Evolutionary conservation across 1,140 invertebrate species (phyloP).

Genomic region (Cherax quadricarinatus): DNA sequence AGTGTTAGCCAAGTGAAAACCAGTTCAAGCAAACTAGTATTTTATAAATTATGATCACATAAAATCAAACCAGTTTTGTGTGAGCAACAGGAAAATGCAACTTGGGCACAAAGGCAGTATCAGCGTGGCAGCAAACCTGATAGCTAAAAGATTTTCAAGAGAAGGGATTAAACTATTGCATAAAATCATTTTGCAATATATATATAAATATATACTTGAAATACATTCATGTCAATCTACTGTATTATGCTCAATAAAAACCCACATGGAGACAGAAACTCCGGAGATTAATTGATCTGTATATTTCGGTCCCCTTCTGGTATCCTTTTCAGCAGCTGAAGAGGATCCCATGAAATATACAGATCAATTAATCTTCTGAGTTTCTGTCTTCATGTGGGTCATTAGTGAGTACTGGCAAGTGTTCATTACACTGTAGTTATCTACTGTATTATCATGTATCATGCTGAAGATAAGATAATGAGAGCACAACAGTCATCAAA

Average conservation of each 20-base stretch:
- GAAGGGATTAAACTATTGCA: neutral
- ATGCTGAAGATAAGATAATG: conserved; percentile 3
- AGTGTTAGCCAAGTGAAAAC: neutral
- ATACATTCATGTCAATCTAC: no score
- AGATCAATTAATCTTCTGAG: neutral
- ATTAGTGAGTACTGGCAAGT: no score
- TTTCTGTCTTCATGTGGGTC: no score
- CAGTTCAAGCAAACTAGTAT: neutral
- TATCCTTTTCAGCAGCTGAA: no score
- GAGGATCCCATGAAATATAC: neutral
- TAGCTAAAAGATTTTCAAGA: neutral
- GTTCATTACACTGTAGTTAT: no score
- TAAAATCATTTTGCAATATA: neutral
- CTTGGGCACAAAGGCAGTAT: conserved; percentile 6
- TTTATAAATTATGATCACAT: neutral
- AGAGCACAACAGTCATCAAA: no score
- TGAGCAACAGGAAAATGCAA: neutral
- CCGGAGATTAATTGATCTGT: no score
- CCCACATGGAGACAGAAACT: no score
- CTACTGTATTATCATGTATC: neutral
- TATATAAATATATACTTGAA: neutral
- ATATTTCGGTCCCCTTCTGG: no score
- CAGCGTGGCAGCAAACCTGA: conserved; percentile 22
- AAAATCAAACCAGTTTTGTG: neutral
- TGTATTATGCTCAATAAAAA: no score